These are phyloP conservation scores for Euphydryas editha DNA, from an alignment of 2,888 invertebrate species.

Conservation along the genomic window DNA sequence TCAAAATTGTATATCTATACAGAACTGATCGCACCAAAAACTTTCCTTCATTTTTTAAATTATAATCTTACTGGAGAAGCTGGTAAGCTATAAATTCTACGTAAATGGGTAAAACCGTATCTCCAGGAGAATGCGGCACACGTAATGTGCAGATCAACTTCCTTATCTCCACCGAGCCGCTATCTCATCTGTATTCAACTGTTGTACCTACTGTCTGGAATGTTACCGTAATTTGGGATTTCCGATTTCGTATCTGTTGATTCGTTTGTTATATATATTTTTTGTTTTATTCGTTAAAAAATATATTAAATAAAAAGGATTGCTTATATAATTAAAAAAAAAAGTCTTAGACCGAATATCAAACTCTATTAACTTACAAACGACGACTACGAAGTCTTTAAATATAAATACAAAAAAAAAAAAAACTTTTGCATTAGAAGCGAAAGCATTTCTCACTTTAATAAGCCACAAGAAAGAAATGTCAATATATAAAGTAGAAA, in stretches of 20 bases:
- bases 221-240: conserved; percentile 61
- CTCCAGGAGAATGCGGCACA: conserved; percentile 43
- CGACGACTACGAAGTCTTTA: too few relatives aligned
- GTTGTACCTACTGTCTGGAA: conserved; percentile 53
- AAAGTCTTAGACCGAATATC: too few relatives aligned
- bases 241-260: conserved; percentile 57
- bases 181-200: conserved; percentile 58
- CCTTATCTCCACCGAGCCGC: conserved; percentile 55
- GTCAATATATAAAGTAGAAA: neutral
- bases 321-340: too few relatives aligned
- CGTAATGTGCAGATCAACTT: conserved; percentile 59
- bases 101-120: conserved; percentile 39
- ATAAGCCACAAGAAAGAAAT: neutral
- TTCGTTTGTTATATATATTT: conserved; percentile 34
- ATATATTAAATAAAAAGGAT: too few relatives aligned
- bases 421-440: too few relatives aligned
- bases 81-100: conserved; percentile 27
- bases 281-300: too few relatives aligned
- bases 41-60: neutral
- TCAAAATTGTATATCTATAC: too few relatives aligned
- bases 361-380: too few relatives aligned
- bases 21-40: too few relatives aligned
- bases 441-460: too few relatives aligned
- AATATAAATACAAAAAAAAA: too few relatives aligned
- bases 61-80: neutral